phyloP scores from a whole-genome alignment of 2,888 invertebrate species.

The Vannuccia rotundouncinata region DNA sequence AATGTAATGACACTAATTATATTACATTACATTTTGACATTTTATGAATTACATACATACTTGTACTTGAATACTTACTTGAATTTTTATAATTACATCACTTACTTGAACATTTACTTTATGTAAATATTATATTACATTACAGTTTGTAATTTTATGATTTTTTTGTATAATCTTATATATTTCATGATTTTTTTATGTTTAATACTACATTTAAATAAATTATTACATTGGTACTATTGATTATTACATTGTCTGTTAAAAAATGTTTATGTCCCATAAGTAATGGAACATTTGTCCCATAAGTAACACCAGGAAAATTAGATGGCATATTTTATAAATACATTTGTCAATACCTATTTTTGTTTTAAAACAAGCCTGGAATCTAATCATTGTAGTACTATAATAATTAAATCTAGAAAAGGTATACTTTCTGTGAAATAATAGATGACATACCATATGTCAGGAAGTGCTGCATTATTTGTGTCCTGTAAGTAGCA shows the following conservation, averaged over 20 bases:
- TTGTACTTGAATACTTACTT: neutral
- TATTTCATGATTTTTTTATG: neutral
- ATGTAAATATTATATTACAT: neutral
- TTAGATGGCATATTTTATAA: neutral
- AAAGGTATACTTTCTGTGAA: neutral
- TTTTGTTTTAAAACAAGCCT: neutral
- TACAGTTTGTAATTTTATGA: neutral
- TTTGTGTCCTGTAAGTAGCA: slow-evolving; percentile 17
- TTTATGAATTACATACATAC: neutral
- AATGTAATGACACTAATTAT: neutral
- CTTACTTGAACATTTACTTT: neutral
- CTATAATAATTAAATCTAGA: neutral
- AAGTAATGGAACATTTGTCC: neutral
- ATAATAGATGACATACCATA: neutral
- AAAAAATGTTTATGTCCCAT: neutral
- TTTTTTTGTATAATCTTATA: neutral
- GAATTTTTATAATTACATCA: neutral
- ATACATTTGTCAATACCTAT: neutral
- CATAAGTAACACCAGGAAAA: neutral
- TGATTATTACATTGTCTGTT: neutral
- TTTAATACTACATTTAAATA: neutral
- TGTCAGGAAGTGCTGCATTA: neutral
- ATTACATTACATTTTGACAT: neutral
- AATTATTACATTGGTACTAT: neutral
- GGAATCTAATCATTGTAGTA: neutral